Conservation (phyloP, 2,113 vertebrate species). For the Coturnix japonica region DNA sequence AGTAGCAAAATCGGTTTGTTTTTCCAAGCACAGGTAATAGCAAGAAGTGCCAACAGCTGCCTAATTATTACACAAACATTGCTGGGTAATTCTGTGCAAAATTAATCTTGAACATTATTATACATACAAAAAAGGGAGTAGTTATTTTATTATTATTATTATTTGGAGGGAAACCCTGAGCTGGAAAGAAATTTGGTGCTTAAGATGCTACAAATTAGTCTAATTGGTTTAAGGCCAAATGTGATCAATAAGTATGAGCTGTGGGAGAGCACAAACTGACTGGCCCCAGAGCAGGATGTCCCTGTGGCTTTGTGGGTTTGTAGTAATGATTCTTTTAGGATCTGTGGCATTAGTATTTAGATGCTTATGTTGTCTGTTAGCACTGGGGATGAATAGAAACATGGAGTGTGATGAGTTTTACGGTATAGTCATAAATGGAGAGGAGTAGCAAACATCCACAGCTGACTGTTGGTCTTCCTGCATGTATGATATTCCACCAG, state of each 20-base stretch:
- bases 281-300: not conserved
- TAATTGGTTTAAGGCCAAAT: not conserved
- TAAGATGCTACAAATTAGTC: not conserved
- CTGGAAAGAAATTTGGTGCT: not conserved
- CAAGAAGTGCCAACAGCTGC: not conserved
- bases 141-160: not conserved
- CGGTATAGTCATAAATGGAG: fast-evolving
- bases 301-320: not conserved
- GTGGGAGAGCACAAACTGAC: not conserved
- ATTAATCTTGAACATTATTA: not conserved
- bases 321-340: not conserved
- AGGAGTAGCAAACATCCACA: not conserved
- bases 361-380: fast-evolving
- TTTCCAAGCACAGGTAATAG: fast-evolving
- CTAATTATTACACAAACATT: not conserved
- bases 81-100: not conserved
- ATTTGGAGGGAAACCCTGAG: not conserved
- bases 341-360: not conserved
- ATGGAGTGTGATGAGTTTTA: not conserved
- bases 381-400: not conserved
- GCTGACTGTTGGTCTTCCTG: fast-evolving
- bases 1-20: not conserved
- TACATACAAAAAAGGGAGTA: not conserved
- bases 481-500: constrained; percentile 49
- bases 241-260: not conserved